Conservation (phyloP, 2,888 invertebrate genomes). For the Ormyrus thymus region DNA sequence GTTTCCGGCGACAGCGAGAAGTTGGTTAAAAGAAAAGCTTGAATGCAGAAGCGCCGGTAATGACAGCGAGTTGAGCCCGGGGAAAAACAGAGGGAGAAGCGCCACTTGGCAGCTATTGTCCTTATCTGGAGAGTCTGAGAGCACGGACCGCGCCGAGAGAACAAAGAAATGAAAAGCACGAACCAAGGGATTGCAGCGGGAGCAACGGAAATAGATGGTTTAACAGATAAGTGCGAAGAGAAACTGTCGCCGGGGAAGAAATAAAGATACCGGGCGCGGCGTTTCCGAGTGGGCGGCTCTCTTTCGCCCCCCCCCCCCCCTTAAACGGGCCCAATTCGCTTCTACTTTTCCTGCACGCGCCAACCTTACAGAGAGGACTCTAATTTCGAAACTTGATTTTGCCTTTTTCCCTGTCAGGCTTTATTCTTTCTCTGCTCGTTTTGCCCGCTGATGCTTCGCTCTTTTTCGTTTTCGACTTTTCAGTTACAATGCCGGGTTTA, state of each 20-base stretch:
- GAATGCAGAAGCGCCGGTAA: conserved; percentile 43
- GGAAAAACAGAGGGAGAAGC: conserved; percentile 59
- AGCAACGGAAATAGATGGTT: conserved; percentile 51
- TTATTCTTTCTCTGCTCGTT: background rate
- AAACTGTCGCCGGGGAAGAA: conserved; percentile 26
- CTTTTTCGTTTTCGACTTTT: too few relatives aligned
- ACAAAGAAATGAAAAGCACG: conserved; percentile 44
- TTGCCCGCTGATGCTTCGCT: too few relatives aligned
- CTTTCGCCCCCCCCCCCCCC: background rate
- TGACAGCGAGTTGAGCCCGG: conserved; percentile 25
- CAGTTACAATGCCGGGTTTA: too few relatives aligned
- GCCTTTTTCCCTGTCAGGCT: conserved; percentile 5
- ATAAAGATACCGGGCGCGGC: conserved; percentile 9
- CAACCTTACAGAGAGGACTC: background rate
- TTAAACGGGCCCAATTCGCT: conserved; percentile 33
- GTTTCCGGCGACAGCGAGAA: conserved; percentile 34
- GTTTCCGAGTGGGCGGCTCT: background rate
- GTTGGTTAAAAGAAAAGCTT: conserved; percentile 44
- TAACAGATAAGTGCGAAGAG: conserved; percentile 45
- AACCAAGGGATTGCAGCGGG: conserved; percentile 1
- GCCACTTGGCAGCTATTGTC: conserved; percentile 65
- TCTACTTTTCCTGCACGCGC: background rate
- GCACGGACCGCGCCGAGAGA: conserved; percentile 4
- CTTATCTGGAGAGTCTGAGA: conserved; percentile 59
- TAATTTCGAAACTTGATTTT: conserved; percentile 30